Conservation (phyloP, 2,797 vertebrate species). For the Myotis pilosus region DNA sequence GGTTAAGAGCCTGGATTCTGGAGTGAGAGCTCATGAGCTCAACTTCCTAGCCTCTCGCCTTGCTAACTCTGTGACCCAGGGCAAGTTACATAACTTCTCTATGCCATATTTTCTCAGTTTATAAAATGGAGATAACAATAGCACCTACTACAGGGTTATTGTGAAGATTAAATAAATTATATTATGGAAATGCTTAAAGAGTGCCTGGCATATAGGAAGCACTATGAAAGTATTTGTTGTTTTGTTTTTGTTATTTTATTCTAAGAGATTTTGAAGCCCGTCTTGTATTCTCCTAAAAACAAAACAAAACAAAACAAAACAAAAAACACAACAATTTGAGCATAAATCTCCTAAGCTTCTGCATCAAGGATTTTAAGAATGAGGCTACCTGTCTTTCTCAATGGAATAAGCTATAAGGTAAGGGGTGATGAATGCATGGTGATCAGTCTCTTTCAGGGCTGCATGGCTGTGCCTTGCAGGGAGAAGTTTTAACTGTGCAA, state of each 20-base stretch:
- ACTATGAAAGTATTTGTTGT: not conserved
- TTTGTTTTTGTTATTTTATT: not conserved
- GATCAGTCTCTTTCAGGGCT: not conserved
- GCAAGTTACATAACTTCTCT: not conserved
- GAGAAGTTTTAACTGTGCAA: not conserved
- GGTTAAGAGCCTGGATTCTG: slow-evolving; percentile 6
- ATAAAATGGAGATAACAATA: slow-evolving; percentile 15
- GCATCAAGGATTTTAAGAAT: slow-evolving; percentile 37
- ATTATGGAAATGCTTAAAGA: slow-evolving; percentile 38
- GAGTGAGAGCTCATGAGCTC: not conserved
- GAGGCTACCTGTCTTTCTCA: slow-evolving; percentile 6
- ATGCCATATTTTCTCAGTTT: not conserved
- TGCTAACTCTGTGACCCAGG: not conserved
- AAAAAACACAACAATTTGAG: not conserved
- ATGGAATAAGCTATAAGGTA: not conserved
- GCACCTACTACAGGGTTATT: not conserved
- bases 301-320: not conserved
- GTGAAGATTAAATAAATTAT: slow-evolving; percentile 22
- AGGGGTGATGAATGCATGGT: not conserved
- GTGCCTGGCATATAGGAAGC: not conserved
- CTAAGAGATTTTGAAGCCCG: not conserved
- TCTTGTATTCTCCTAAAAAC: slow-evolving; percentile 14
- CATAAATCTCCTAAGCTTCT: not conserved
- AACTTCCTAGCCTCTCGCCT: not conserved
- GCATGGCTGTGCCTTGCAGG: not conserved